Evolutionary conservation across 1,140 invertebrate species (phyloP).

Genomic region (Papilio glaucus): DNA sequence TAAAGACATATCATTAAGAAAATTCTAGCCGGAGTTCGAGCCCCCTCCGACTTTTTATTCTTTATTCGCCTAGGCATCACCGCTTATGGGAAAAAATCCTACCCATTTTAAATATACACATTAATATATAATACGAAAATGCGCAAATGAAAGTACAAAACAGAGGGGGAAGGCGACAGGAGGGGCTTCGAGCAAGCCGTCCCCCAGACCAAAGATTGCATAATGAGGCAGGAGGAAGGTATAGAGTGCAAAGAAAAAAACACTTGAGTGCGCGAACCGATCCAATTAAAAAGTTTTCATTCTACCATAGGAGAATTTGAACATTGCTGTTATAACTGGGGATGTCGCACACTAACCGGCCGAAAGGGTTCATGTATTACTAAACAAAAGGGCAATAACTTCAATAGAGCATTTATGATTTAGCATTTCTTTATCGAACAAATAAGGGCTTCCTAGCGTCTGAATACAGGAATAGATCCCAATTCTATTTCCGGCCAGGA

Average conservation of each 20-base stretch:
- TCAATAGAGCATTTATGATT: too few species aligned
- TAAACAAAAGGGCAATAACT: neutral
- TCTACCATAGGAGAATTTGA: neutral
- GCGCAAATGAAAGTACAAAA: neutral
- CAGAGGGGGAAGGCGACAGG: too few species aligned
- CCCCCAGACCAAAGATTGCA: neutral
- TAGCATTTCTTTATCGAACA: too few species aligned
- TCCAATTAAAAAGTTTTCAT: conserved; percentile 27
- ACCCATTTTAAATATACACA: too few species aligned
- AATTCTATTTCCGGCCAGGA: too few species aligned
- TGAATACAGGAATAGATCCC: too few species aligned
- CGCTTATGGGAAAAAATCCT: too few species aligned
- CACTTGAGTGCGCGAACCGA: neutral
- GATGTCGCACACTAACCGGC: neutral
- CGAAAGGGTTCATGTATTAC: neutral
- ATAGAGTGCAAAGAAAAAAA: conserved; percentile 13
- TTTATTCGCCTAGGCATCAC: too few species aligned
- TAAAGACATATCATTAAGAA: too few species aligned
- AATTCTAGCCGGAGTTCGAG: too few species aligned
- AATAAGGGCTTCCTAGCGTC: too few species aligned
- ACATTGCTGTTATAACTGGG: neutral
- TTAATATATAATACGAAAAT: neutral
- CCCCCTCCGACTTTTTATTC: too few species aligned
- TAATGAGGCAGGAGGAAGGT: conserved; percentile 7
- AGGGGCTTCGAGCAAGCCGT: neutral